Percentiles rank a stretch among this genome's conserved stretches.
These are phyloP conservation scores for Napeogenes inachia DNA, from an alignment of 2,888 invertebrate genomes.

Conservation along the genomic window DNA sequence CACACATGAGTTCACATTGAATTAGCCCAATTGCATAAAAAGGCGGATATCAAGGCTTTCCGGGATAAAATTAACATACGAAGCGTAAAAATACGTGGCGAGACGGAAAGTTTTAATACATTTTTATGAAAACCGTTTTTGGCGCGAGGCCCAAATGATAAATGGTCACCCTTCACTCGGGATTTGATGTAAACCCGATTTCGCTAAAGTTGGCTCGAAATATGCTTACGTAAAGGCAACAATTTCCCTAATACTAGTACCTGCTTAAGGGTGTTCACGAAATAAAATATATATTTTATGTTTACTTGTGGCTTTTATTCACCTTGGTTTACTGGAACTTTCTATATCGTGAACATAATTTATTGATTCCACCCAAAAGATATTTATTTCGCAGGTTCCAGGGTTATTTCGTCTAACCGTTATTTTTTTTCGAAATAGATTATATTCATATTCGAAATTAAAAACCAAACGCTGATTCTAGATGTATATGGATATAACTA, in stretches of 20 bases:
- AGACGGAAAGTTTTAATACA: slow-evolving; percentile 66
- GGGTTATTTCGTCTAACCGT: no score
- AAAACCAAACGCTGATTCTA: no score
- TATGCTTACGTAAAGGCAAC: slow-evolving; percentile 35
- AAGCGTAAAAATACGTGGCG: slow-evolving; percentile 56
- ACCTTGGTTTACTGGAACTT: no score
- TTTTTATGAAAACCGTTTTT: slow-evolving; percentile 59
- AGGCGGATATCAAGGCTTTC: slow-evolving; percentile 54
- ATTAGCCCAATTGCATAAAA: slow-evolving; percentile 50
- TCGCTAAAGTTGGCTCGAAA: slow-evolving; percentile 33
- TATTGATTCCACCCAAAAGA: no score
- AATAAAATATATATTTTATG: neutral
- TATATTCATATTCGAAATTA: no score
- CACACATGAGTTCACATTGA: slow-evolving; percentile 28
- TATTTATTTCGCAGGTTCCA: no score
- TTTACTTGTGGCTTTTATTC: neutral
- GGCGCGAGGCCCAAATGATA: slow-evolving; percentile 65
- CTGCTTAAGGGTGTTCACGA: neutral
- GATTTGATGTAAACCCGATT: slow-evolving; percentile 55
- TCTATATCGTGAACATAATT: no score
- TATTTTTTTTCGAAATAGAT: no score
- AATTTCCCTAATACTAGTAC: slow-evolving; percentile 17
- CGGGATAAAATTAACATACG: slow-evolving; percentile 65
- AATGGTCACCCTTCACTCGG: slow-evolving; percentile 63
- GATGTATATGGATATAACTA: no score